Percentiles rank a stretch among this genome's conserved stretches.
Evolutionary conservation across 2,888 invertebrate species (phyloP).

Genomic region (Hylaea fasciaria): DNA sequence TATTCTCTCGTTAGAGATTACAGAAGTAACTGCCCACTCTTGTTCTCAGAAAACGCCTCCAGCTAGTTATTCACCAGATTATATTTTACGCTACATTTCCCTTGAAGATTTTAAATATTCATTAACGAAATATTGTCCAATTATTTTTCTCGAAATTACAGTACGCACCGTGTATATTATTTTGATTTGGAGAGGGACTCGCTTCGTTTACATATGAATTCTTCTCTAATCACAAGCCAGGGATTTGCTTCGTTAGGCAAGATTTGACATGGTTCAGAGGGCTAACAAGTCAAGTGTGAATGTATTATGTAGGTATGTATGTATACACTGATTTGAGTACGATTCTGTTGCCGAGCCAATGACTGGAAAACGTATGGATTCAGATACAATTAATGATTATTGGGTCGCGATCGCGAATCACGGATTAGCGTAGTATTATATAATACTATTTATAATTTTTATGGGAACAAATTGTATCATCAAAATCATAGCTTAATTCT

Average conservation of each 20-base stretch:
- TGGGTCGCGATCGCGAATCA: slow-evolving; percentile 2
- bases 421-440: neutral
- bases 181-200: slow-evolving; percentile 11
- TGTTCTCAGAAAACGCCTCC: neutral
- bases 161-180: slow-evolving; percentile 11
- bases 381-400: neutral
- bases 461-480: too few relatives aligned
- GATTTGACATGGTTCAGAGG: slow-evolving; percentile 13
- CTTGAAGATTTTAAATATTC: slow-evolving; percentile 6
- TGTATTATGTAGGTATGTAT: neutral
- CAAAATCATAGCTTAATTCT: too few relatives aligned
- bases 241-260: slow-evolving; percentile 19
- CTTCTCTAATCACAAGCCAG: slow-evolving; percentile 4
- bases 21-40: too few relatives aligned
- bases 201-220: slow-evolving; percentile 15
- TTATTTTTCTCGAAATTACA: slow-evolving; percentile 20
- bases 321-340: neutral
- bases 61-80: slow-evolving; percentile 8
- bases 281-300: slow-evolving; percentile 27
- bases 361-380: neutral
- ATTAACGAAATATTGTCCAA: slow-evolving; percentile 6
- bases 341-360: slow-evolving; percentile 9
- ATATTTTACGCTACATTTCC: slow-evolving; percentile 19
- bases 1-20: too few relatives aligned
- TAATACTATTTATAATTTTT: too few relatives aligned